Evolutionary conservation across 2,113 vertebrate species (phyloP).

Genomic region (Cavia porcellus): DNA sequence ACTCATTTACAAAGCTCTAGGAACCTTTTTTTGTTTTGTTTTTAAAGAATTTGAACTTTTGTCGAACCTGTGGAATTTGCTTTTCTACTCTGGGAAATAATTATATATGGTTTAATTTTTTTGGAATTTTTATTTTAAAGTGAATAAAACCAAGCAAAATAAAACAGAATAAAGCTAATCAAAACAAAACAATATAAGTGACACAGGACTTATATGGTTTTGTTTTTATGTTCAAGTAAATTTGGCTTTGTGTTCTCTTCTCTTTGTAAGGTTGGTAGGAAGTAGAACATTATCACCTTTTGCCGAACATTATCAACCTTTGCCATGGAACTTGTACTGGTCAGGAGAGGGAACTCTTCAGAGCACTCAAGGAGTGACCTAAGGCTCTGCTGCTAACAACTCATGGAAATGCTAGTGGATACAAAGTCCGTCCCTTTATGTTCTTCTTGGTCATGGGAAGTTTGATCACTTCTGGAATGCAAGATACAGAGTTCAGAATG

Average conservation of each 20-base stretch:
- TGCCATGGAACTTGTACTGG: background rate
- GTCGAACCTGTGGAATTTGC: constrained; percentile 20
- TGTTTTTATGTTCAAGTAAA: background rate
- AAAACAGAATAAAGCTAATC: too few species aligned
- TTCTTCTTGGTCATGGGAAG: background rate
- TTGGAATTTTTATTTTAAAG: too few species aligned
- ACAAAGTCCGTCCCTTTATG: too few species aligned
- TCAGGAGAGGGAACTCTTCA: background rate
- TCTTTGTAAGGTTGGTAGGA: background rate
- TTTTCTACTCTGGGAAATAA: background rate
- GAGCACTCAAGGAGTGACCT: background rate
- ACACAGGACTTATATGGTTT: too few species aligned
- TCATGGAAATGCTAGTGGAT: background rate
- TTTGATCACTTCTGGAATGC: background rate
- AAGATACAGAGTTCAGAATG: background rate
- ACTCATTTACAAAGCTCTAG: constrained; percentile 73
- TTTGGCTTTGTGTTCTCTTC: background rate
- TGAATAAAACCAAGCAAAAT: too few species aligned
- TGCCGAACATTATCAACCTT: background rate
- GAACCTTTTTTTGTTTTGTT: constrained; percentile 29
- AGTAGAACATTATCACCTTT: background rate
- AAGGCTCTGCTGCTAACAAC: background rate
- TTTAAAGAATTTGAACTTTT: constrained; percentile 61
- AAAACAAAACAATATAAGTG: too few species aligned
- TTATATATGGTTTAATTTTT: background rate